Base-by-base conservation (phyloP, 37 sponge, comb jelly and placozoan genomes). In the Halisarca cf. caerulea region DNA sequence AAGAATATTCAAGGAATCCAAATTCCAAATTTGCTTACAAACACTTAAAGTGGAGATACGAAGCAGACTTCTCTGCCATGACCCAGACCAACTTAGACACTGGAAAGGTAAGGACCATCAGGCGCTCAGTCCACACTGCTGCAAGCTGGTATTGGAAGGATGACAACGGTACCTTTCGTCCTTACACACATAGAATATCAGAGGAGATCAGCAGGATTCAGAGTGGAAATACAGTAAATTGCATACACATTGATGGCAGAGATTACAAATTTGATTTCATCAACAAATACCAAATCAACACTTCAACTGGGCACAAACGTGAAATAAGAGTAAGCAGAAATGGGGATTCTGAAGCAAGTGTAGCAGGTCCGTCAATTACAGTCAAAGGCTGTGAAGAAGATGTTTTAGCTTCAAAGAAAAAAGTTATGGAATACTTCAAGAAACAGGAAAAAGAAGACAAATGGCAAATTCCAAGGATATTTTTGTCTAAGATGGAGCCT, bases 51-150 rank as follows among this genome's bases (percentile, higher is more conserved):
- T 53, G 45, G 3, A 42, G 39, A 5, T 91, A 94, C 71, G 17
- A 0, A 2, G 72, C 91, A 18, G 85, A 91, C 51, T 86, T 91
- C 75, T 0, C 38, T 32, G 81, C 78, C 21, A 94, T 94, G 95
- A 78, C 25, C 8, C 95, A 94, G 53, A 89, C 80, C 18, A 94
- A 94, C 54, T 2, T 20, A 0, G 27, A 2, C 0, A 91, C 95
- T 20, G 78, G 80, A 6, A 59, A 66, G 27, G n/a, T 41, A 14
- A 60, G 89, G 61, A 51, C 18, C 20, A 66, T 82, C 40, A 32
- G 39, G 54, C 39, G 62, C 2, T 11, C n/a, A 17, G 27, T 11
- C 7, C 38, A 18, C 9, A 30, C 11, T 8, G 8, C 25, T 25
- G 3, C 38, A 23, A 82, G 86, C 66, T 92, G 93, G 93, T 54